phyloP scores from a whole-genome alignment of 2,888 invertebrate species.

The Idaea straminata region DNA sequence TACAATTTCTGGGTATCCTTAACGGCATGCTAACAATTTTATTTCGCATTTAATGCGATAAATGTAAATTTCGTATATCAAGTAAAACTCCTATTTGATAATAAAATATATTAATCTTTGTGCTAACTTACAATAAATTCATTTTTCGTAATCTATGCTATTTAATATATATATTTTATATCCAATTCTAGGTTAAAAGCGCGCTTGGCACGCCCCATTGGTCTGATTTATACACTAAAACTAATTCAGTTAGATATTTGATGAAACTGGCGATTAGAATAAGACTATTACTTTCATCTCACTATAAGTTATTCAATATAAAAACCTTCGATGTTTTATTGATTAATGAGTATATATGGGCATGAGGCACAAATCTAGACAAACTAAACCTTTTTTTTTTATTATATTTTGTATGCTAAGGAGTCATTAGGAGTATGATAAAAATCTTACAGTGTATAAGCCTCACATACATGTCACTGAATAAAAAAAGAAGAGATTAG shows the following conservation, averaged over 20 bases:
- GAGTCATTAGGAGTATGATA: background rate
- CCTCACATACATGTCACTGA: background rate
- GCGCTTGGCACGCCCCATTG: conserved; percentile 74
- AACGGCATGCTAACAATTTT: conserved; percentile 54
- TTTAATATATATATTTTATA: conserved; percentile 53
- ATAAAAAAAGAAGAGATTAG: background rate
- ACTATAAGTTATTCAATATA: conserved; percentile 43
- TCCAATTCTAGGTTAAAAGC: conserved; percentile 65
- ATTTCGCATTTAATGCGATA: conserved; percentile 70
- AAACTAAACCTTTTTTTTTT: background rate
- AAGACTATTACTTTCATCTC: conserved; percentile 46
- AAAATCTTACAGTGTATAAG: background rate
- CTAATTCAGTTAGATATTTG: conserved; percentile 43
- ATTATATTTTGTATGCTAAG: background rate
- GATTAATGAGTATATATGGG: conserved; percentile 56
- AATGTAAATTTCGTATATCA: conserved; percentile 74
- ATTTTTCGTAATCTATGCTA: conserved; percentile 75
- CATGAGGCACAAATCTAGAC: conserved; percentile 45
- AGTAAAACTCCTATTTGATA: conserved; percentile 77
- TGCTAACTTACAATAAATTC: conserved; percentile 80
- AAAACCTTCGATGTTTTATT: conserved; percentile 62
- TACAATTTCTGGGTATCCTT: conserved; percentile 62
- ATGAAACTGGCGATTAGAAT: conserved; percentile 43
- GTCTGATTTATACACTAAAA: conserved; percentile 61
- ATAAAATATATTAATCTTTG: conserved; percentile 81